These are phyloP conservation scores for Drosophila limbata DNA, from an alignment of 2,888 invertebrate species.

Conservation along the genomic window DNA sequence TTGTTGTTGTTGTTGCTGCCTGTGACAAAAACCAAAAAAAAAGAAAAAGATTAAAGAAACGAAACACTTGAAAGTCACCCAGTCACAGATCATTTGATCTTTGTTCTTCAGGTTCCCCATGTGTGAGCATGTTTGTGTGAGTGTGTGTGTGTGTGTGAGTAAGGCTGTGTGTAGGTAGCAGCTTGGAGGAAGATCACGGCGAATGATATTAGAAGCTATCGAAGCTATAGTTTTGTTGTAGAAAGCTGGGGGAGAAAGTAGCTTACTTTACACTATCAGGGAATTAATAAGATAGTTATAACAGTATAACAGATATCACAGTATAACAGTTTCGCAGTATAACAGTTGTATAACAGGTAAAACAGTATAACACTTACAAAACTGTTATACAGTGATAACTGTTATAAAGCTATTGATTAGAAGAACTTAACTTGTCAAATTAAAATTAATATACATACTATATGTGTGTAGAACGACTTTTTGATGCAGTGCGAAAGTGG, in stretches of 20 bases:
- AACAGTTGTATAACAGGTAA: not conserved
- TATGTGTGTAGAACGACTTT: too few species aligned
- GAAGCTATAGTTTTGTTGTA: not conserved
- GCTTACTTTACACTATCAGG: not conserved
- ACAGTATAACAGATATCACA: not conserved
- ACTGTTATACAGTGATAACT: too few species aligned
- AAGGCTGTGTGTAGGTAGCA: constrained; percentile 14
- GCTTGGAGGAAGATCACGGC: constrained; percentile 12
- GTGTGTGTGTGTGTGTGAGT: constrained; percentile 4
- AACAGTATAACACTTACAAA: not conserved
- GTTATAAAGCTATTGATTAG: too few species aligned
- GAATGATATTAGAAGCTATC: not conserved
- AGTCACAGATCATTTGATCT: constrained; percentile 69
- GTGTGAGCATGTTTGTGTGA: not conserved
- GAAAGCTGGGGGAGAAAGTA: not conserved
- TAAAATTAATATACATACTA: too few species aligned
- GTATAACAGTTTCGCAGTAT: not conserved
- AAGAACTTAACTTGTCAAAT: too few species aligned
- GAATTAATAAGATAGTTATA: not conserved
- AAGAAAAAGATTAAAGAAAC: not conserved
- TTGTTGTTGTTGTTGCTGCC: constrained; percentile 3
- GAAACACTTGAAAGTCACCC: constrained; percentile 45
- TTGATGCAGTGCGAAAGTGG: too few species aligned
- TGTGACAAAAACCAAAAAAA: constrained; percentile 21
- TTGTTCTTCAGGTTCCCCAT: constrained; percentile 4